phyloP scores from a whole-genome alignment of 2,888 invertebrate species.

The Strigamia transsilvanica region DNA sequence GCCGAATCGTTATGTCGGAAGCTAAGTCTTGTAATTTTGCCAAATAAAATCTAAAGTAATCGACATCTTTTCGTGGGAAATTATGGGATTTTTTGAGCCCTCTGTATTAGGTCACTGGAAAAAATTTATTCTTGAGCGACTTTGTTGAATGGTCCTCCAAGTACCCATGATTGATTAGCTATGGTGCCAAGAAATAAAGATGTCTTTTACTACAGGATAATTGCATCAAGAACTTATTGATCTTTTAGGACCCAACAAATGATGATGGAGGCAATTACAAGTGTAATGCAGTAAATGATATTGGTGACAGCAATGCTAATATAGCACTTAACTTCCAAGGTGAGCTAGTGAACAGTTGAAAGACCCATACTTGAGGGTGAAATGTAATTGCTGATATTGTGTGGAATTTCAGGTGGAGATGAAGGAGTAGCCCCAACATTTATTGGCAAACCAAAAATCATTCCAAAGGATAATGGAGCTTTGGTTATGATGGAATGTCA shows the following conservation, averaged over 20 bases:
- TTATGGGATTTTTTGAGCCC: too few species aligned
- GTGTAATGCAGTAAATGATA: slow-evolving; percentile 97
- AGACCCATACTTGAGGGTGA: background rate
- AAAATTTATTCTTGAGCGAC: too few species aligned
- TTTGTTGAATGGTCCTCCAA: too few species aligned
- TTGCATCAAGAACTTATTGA: background rate
- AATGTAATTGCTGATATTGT: background rate
- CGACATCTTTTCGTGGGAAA: too few species aligned
- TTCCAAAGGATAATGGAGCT: slow-evolving; percentile 89
- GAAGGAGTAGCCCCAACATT: slow-evolving; percentile 57
- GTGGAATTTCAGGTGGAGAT: slow-evolving; percentile 54
- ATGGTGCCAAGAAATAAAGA: too few species aligned
- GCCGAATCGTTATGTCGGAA: too few species aligned
- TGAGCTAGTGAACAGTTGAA: slow-evolving; percentile 66
- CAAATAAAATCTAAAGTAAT: too few species aligned
- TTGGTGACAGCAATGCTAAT: slow-evolving; percentile 99
- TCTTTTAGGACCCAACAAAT: slow-evolving; percentile 80
- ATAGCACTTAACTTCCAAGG: slow-evolving; percentile 99
- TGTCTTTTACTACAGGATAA: too few species aligned
- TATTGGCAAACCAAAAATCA: slow-evolving; percentile 84
- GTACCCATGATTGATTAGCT: too few species aligned
- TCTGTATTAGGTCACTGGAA: too few species aligned
- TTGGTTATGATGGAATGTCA: slow-evolving; percentile 93
- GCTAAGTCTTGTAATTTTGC: too few species aligned
- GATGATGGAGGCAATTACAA: slow-evolving; percentile 98